Conservation (phyloP, 2,888 invertebrate species). For the Dolomedes plantarius region DNA sequence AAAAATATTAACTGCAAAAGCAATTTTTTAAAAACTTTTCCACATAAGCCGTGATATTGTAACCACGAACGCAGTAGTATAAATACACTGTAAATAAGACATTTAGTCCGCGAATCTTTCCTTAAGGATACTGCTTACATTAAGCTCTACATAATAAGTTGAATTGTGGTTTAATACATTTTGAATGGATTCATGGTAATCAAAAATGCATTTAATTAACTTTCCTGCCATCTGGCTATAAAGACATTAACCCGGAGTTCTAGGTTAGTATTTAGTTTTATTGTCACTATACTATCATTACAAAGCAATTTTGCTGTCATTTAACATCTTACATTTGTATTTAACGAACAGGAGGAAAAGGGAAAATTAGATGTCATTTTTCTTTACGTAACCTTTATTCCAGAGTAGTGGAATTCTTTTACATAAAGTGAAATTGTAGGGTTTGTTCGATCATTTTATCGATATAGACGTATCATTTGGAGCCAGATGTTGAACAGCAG, state of each 20-base stretch:
- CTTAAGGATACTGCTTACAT: no score
- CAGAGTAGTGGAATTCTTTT: background rate
- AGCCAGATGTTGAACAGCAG: background rate
- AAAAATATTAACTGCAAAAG: no score
- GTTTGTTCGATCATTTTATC: background rate
- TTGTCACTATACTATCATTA: background rate
- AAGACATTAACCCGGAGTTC: background rate
- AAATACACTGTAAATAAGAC: no score
- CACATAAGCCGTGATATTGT: no score
- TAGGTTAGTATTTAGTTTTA: background rate
- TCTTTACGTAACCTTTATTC: background rate
- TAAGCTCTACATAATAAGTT: no score
- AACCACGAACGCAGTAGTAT: no score
- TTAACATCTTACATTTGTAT: background rate
- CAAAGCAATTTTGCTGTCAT: background rate
- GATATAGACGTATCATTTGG: background rate
- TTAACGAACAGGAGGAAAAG: background rate
- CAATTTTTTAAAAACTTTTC: no score
- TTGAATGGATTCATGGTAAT: no score
- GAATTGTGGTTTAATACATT: no score
- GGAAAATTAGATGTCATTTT: background rate
- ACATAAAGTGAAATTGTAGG: background rate
- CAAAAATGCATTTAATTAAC: background rate
- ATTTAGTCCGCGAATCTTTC: no score
- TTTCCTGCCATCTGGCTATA: background rate